Evolutionary conservation across 2,797 vertebrate species (phyloP).

Genomic region (Nasua narica): DNA sequence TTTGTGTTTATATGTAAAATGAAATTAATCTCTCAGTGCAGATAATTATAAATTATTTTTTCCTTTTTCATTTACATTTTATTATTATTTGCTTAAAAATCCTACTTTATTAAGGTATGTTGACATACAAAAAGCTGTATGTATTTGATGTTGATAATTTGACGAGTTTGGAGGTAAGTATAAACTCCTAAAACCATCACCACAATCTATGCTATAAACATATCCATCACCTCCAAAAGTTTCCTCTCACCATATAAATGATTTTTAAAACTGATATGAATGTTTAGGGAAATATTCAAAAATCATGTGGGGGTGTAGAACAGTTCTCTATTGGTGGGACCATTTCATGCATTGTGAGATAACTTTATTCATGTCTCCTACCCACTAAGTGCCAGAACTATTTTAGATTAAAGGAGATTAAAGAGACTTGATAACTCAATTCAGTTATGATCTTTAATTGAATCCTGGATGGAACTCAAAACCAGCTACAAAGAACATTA

Average conservation of each 20-base stretch:
- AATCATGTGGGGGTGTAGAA: neutral
- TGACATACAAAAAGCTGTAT: neutral
- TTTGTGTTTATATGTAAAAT: slow-evolving; percentile 3
- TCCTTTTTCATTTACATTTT: neutral
- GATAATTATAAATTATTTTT: neutral
- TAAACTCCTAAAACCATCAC: neutral
- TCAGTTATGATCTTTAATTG: neutral
- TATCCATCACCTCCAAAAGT: neutral
- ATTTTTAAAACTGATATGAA: neutral
- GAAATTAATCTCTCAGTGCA: neutral
- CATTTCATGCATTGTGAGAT: neutral
- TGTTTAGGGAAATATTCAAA: neutral
- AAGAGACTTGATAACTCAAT: neutral
- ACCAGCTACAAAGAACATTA: neutral
- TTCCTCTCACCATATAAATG: neutral
- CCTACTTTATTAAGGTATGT: neutral
- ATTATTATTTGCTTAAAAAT: neutral
- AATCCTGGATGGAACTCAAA: neutral
- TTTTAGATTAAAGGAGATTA: neutral
- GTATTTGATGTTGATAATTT: neutral
- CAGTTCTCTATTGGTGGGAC: neutral
- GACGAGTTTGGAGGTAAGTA: neutral
- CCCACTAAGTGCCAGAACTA: neutral
- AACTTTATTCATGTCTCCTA: neutral
- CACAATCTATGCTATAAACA: neutral